Evolutionary conservation across 2,888 invertebrate species (phyloP).

Genomic region (Eilema depressum): DNA sequence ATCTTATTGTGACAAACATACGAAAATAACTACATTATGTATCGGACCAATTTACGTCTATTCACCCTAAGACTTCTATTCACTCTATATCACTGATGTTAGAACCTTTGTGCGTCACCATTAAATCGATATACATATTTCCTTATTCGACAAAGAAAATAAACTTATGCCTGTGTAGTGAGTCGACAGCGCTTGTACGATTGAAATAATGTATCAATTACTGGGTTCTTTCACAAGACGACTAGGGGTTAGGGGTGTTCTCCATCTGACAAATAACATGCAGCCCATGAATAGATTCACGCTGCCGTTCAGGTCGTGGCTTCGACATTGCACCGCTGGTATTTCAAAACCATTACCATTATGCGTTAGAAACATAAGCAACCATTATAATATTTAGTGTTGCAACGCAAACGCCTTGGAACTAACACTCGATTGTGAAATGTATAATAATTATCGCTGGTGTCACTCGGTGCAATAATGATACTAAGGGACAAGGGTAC

Average conservation of each 20-base stretch:
- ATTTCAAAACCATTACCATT: slow-evolving; percentile 40
- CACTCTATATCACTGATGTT: no score
- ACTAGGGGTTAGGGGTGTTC: no score
- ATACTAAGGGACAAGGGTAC: background rate
- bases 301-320: background rate
- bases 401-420: slow-evolving; percentile 37
- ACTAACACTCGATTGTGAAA: slow-evolving; percentile 12
- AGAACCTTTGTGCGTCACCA: background rate
- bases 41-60: no score
- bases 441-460: background rate
- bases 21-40: no score
- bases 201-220: background rate
- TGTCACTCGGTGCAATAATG: background rate
- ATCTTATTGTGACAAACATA: no score
- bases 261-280: no score
- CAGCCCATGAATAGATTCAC: no score
- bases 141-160: background rate
- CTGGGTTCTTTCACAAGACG: background rate
- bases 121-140: background rate
- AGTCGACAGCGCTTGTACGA: background rate
- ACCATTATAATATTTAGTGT: slow-evolving; percentile 42
- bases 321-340: slow-evolving; percentile 26
- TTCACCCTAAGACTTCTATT: no score
- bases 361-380: slow-evolving; percentile 28
- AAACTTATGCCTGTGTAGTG: background rate